Base-by-base conservation (phyloP, 2,113 vertebrate species). In the Anseranas semipalmata region DNA sequence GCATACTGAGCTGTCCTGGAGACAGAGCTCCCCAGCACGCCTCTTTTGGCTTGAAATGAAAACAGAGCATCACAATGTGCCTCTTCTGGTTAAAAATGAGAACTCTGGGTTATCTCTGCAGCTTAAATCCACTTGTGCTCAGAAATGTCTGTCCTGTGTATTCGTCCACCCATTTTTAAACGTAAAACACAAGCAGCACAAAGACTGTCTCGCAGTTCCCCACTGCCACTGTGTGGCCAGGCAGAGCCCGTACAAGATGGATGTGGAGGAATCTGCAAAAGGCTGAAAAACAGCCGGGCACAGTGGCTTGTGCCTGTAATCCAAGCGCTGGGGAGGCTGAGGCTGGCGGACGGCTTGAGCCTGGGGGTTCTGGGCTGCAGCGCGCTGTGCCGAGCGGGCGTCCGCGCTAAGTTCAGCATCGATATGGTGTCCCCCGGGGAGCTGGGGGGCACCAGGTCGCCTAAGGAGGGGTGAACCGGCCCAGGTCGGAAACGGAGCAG, bases 231-330 rank as follows among this genome's bases (percentile, higher is more conserved):
- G 41, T 59, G 87, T 72, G 90, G 87, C 62, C 85, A 20, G 33
- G 62, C 81, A 67, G 70, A 48, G 81, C 66, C 39, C 1, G 0
- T 14, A 6, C 33, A 52, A 30, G 28, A 3, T 2, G 27, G 53
- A 1, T 22, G 27, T 4, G 1, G 2, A 62, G 74, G 63, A 39
- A 46, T 10, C 22, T 30, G 25, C 41, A 32, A 10, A 9, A 52
- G 7, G 53, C 15, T 39, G 3, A 17, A 33, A 56, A 63, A 2
- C 30, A 97, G 93, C 95, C 96, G 97, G 98, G 98, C 96, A 97
- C 59, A 94, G 98, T 98, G 98, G 98, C 98, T 97, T 96, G 93
- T 70, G 98, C 98, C 98, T 98, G 98, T 98, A 98, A 98, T 98
- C 98, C 98, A 96, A 95, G 98, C 94, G 77, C 97, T 79, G 9